Evolutionary conservation across 1,140 invertebrate species (phyloP).

Genomic region (Drosophila subpulchrella): DNA sequence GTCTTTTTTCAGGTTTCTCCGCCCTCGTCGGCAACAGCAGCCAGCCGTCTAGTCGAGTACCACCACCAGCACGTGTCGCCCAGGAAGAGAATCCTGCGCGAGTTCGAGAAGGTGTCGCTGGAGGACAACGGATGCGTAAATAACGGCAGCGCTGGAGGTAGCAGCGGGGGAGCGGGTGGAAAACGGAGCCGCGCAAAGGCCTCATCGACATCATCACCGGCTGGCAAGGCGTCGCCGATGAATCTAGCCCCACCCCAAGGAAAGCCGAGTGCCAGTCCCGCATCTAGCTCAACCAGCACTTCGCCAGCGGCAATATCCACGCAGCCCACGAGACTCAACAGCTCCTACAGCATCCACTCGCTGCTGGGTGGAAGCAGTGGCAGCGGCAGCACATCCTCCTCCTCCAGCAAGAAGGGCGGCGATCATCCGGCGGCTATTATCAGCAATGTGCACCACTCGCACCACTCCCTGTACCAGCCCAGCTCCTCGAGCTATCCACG

Average conservation of each 20-base stretch:
- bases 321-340: conserved; percentile 82
- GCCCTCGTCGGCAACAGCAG: conserved; percentile 63
- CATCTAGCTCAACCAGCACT: conserved; percentile 29
- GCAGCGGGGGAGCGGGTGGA: conserved; percentile 68
- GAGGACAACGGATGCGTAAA: conserved; percentile 85
- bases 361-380: conserved; percentile 87
- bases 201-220: conserved; percentile 42
- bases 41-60: conserved; percentile 82
- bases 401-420: conserved; percentile 43
- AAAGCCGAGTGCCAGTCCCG: conserved; percentile 36
- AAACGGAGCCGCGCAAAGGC: conserved; percentile 85
- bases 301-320: conserved; percentile 51
- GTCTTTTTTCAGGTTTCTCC: conserved; percentile 56
- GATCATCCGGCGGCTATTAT: conserved; percentile 72
- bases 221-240: conserved; percentile 53
- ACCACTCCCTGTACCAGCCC: conserved; percentile 52
- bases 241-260: conserved; percentile 60
- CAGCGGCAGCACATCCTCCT: conserved; percentile 41
- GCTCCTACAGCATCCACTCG: conserved; percentile 92
- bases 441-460: conserved; percentile 66
- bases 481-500: conserved; percentile 58
- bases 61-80: conserved; percentile 88
- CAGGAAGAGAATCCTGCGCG: conserved; percentile 89
- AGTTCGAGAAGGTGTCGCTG: conserved; percentile 89
- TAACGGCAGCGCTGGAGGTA: conserved; percentile 62